Evolutionary conservation across 2,797 vertebrate genomes (phyloP).

Genomic region (Myripristis jacobus): DNA sequence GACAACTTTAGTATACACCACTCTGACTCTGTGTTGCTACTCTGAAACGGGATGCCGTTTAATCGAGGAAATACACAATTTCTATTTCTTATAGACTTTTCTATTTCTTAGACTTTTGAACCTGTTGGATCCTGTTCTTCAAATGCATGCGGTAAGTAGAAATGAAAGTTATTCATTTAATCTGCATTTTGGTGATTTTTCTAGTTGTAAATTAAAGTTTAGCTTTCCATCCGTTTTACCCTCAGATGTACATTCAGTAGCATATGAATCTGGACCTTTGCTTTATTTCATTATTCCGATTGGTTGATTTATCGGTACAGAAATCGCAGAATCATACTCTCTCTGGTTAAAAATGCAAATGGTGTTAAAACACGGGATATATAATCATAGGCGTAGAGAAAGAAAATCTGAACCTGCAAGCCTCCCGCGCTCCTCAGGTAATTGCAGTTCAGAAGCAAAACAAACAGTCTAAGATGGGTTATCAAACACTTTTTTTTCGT

Average conservation of each 20-base stretch:
- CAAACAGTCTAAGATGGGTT: no score
- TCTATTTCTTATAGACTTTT: background rate
- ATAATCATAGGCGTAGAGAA: no score
- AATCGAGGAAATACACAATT: background rate
- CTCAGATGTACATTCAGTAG: background rate
- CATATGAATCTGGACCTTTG: conserved; percentile 32
- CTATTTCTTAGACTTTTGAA: background rate
- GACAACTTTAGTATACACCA: background rate
- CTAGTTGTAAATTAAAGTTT: no score
- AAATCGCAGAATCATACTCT: no score
- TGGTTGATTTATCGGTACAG: no score
- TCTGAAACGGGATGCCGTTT: conserved; percentile 9
- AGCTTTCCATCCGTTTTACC: no score
- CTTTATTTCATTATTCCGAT: conserved; percentile 31
- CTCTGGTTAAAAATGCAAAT: no score
- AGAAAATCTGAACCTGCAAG: no score
- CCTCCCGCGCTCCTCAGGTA: no score
- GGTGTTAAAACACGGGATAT: no score
- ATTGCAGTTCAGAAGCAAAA: no score
- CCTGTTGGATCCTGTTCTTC: conserved; percentile 1
- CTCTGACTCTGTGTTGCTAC: background rate
- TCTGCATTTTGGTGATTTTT: background rate
- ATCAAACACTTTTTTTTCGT: no score
- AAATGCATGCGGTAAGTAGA: conserved; percentile 47
- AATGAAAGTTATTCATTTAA: background rate